Conservation (phyloP, 2,113 vertebrate genomes). For the Pantherophis guttatus region DNA sequence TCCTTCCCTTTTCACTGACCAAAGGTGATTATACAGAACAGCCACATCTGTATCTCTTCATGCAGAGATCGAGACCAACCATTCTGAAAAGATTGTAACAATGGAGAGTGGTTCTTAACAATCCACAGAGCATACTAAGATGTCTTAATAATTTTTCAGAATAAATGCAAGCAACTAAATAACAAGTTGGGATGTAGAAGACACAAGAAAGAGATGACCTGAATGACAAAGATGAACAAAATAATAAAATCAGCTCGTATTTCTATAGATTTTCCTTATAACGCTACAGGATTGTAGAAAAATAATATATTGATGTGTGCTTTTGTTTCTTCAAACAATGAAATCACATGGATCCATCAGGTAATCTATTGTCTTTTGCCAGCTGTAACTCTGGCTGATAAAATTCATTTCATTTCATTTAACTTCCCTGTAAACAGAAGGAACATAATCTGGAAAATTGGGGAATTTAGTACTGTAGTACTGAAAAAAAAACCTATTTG, state of each 20-base stretch:
- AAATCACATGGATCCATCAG: constrained; percentile 45
- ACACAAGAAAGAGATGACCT: constrained; percentile 27
- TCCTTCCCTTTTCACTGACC: background rate
- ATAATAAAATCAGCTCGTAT: background rate
- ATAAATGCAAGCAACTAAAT: background rate
- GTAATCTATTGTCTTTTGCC: constrained; percentile 42
- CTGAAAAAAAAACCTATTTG: fast-evolving
- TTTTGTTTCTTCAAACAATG: constrained; percentile 35
- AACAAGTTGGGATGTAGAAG: constrained; percentile 21
- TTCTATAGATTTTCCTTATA: background rate
- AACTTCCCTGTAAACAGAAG: constrained; percentile 26
- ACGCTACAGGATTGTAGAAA: constrained; percentile 31
- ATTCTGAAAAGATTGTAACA: background rate
- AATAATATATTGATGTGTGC: constrained; percentile 34
- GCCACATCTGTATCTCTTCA: background rate
- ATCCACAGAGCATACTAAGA: background rate
- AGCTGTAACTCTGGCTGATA: background rate
- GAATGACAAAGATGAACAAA: background rate
- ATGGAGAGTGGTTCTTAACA: constrained; percentile 10
- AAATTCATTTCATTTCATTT: constrained; percentile 20
- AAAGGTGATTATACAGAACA: background rate
- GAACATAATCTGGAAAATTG: constrained; percentile 26
- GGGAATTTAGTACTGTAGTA: background rate
- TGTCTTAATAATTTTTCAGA: constrained; percentile 15
- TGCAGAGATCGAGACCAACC: background rate